Evolutionary conservation across 2,113 vertebrate species (phyloP).

Genomic region (Indicator maculatus): DNA sequence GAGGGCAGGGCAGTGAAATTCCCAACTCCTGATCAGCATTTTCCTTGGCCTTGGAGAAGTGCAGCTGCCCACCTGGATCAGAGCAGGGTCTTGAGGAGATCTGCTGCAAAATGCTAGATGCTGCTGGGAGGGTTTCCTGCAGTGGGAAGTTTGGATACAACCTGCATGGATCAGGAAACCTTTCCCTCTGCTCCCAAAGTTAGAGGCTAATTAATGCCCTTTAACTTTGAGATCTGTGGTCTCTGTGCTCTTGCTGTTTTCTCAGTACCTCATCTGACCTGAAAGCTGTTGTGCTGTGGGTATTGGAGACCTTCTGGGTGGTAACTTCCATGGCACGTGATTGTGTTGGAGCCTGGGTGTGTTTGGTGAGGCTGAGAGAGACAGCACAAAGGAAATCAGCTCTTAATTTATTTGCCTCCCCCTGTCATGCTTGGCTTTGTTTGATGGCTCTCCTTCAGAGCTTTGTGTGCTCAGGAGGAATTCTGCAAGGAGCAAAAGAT

Average conservation of each 20-base stretch:
- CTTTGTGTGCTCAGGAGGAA: background rate
- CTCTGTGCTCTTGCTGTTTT: background rate
- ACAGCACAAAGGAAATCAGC: background rate
- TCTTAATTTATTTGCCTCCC: background rate
- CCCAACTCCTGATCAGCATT: background rate
- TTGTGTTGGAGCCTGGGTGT: background rate
- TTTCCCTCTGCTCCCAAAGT: background rate
- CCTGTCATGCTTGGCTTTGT: background rate
- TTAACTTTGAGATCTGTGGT: background rate
- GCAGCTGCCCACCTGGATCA: background rate
- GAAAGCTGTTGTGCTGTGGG: background rate
- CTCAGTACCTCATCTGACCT: background rate
- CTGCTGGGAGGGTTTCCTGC: background rate
- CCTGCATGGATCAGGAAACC: background rate
- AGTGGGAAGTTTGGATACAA: background rate
- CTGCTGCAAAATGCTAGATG: background rate
- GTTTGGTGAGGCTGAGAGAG: background rate
- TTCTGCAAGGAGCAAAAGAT: background rate
- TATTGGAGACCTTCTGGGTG: background rate
- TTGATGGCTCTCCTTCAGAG: background rate
- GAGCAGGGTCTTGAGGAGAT: background rate
- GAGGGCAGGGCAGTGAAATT: background rate
- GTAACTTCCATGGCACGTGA: background rate
- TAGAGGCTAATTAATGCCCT: background rate
- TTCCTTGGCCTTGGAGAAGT: background rate